Base-by-base conservation (phyloP, 2,888 invertebrate genomes). In the Andrena hattorfiana region DNA sequence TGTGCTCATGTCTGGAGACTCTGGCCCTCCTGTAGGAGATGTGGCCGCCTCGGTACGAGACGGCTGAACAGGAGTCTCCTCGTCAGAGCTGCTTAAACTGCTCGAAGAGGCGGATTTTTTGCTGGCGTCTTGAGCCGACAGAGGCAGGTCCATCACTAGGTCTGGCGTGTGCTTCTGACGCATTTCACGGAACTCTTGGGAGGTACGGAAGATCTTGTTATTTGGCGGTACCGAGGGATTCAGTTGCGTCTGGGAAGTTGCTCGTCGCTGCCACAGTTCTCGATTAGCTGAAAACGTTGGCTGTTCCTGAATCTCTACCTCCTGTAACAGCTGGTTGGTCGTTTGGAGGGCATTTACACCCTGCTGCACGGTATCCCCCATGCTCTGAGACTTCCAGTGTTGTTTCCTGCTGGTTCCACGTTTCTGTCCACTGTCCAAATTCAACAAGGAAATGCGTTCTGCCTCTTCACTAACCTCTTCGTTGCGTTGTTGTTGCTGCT, bases 111-210 rank as follows among this genome's bases (percentile, higher is more conserved):
- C 91, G 10, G 92, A 93, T 48, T 93, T 93, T 30, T 91, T 91
- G 13, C 89, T 83, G 0, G 90, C 85, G 76, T 93, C 93, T 81
- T 92, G 94, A 0, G 93, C 92, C 5, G 93, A 92, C 13, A 96
- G 94, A n/a, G 97, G 97, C 89, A 97, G 94, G 94, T 97, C 97
- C 96, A 97, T 96, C 85, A 98, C 97, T 77, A 97, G 95, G 94
- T 97, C 98, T 1, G 98, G 97, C 42, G 97, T 96, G 88, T 96
- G 96, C 84, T 95, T 95, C 83, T 95, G 95, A 4, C 94, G 92
- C 91, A 94, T 93, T 77, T 94, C 94, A 81, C 94, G 94, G 71
- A 94, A 94, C 81, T 94, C 94, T 68, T 92, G 94, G 2, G 92
- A 92, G 2, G 90, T 89, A 91, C 95, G 81, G 92, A 94, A 89